These are phyloP conservation scores for Trisateles emortualis DNA, from an alignment of 2,888 invertebrate species.

Conservation along the genomic window DNA sequence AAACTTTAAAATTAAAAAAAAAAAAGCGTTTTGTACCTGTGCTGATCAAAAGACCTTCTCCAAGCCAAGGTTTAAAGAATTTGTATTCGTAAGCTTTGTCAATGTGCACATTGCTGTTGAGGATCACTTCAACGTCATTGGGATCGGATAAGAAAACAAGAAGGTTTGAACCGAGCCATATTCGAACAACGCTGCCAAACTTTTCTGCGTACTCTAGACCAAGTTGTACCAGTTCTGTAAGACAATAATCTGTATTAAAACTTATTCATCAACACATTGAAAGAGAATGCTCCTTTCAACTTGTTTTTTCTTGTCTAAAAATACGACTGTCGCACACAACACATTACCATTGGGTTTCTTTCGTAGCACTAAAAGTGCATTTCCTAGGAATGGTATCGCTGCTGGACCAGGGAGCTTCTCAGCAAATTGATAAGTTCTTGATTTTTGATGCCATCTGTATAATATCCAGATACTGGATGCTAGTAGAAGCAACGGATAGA, in stretches of 20 bases:
- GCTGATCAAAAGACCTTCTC: constrained; percentile 92
- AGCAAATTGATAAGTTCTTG: constrained; percentile 86
- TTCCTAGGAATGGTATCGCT: constrained; percentile 90
- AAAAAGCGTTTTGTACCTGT: too few relatives aligned
- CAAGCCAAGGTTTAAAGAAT: constrained; percentile 93
- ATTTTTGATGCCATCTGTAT: constrained; percentile 82
- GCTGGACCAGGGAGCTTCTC: constrained; percentile 90
- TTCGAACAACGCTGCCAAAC: constrained; percentile 42
- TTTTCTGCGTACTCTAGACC: constrained; percentile 33
- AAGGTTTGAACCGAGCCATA: constrained; percentile 87
- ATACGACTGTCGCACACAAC: neutral
- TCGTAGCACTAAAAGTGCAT: constrained; percentile 88
- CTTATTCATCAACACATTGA: too few relatives aligned
- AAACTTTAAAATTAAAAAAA: too few relatives aligned
- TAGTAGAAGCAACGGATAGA: constrained; percentile 66
- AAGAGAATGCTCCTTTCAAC: too few relatives aligned
- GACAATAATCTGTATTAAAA: too few relatives aligned
- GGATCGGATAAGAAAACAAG: constrained; percentile 89
- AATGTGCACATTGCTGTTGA: constrained; percentile 91
- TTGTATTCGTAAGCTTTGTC: constrained; percentile 91
- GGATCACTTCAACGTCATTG: constrained; percentile 90
- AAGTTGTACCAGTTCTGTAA: constrained; percentile 42
- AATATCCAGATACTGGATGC: constrained; percentile 66
- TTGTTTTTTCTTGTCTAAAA: too few relatives aligned
- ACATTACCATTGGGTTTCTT: constrained; percentile 87